Conservation (phyloP, 53 echinoderm and acorn worm species). For the Apostichopus leukothele region DNA sequence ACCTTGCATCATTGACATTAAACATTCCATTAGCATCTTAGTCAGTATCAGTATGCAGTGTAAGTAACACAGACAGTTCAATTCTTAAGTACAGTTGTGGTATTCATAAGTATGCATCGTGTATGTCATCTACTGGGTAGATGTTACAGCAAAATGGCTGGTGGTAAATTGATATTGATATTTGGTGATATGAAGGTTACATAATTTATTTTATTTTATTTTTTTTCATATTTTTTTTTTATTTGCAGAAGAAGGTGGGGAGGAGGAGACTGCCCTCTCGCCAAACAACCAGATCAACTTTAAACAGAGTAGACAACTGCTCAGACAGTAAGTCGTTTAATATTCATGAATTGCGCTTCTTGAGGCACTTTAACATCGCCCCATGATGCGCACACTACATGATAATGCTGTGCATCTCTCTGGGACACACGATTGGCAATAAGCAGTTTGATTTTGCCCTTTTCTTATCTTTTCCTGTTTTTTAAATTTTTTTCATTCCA, state of each 20-base stretch:
- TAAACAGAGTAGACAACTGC: slow-evolving; percentile 96
- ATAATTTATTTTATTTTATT: slow-evolving; percentile 4
- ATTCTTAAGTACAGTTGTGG: no score
- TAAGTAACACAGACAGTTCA: no score
- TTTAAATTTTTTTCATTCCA: no score
- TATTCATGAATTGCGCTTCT: no score
- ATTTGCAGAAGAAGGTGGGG: slow-evolving; percentile 80
- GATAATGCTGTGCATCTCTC: background rate
- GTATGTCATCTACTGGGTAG: no score
- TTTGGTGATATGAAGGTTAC: background rate
- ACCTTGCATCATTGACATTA: no score
- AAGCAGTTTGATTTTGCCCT: no score
- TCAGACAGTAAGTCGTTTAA: slow-evolving; percentile 89
- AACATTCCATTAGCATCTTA: background rate
- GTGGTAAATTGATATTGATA: background rate
- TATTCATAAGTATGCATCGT: no score
- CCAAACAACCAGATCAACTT: slow-evolving; percentile 96
- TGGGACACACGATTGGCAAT: background rate
- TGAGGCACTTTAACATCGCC: no score
- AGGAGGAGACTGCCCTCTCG: slow-evolving; percentile 86
- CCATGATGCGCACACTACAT: no score
- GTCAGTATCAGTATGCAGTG: background rate
- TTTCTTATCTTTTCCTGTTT: no score
- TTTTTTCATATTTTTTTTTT: background rate
- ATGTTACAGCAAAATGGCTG: background rate